phyloP scores from a whole-genome alignment of 2,113 vertebrate species.

The Melanostigma gelatinosum region DNA sequence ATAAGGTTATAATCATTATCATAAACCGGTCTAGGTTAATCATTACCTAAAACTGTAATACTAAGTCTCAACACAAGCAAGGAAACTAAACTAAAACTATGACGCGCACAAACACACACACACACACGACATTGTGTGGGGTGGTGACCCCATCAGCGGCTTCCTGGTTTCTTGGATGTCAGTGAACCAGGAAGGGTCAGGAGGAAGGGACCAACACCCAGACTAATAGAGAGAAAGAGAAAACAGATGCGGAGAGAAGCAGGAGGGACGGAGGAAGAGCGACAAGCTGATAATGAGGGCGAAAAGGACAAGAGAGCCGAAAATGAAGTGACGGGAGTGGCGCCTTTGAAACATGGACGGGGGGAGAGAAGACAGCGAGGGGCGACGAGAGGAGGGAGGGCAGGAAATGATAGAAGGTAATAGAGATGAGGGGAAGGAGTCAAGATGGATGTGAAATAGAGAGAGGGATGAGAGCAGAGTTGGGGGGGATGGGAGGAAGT shows the following conservation, averaged over 20 bases:
- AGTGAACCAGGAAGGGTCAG: slow-evolving; percentile 57
- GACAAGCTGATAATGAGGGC: not conserved
- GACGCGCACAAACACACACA: not conserved
- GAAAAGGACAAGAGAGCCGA: not conserved
- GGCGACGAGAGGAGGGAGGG: not conserved
- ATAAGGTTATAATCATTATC: slow-evolving; percentile 6
- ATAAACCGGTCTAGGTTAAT: not conserved
- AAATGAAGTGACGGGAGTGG: slow-evolving; percentile 34
- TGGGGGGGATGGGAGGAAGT: not conserved
- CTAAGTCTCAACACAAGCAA: not conserved
- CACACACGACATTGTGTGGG: not conserved
- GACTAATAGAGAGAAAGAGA: slow-evolving; percentile 20
- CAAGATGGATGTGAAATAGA: not conserved
- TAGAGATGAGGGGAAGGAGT: not conserved
- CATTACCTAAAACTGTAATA: not conserved
- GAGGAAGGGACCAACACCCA: slow-evolving; percentile 44
- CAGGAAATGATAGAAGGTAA: slow-evolving; percentile 1
- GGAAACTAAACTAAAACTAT: slow-evolving; percentile 1
- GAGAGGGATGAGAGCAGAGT: slow-evolving; percentile 6
- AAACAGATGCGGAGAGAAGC: slow-evolving; percentile 9
- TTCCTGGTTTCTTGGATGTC: slow-evolving; percentile 54
- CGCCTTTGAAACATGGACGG: slow-evolving; percentile 11
- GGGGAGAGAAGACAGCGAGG: not conserved
- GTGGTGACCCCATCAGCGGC: slow-evolving; percentile 22
- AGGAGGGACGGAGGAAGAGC: not conserved